Percentiles rank a stretch among this genome's conserved stretches.
These are phyloP conservation scores for Siniperca undulata DNA, from an alignment of 2,797 vertebrate species.

Conservation along the genomic window DNA sequence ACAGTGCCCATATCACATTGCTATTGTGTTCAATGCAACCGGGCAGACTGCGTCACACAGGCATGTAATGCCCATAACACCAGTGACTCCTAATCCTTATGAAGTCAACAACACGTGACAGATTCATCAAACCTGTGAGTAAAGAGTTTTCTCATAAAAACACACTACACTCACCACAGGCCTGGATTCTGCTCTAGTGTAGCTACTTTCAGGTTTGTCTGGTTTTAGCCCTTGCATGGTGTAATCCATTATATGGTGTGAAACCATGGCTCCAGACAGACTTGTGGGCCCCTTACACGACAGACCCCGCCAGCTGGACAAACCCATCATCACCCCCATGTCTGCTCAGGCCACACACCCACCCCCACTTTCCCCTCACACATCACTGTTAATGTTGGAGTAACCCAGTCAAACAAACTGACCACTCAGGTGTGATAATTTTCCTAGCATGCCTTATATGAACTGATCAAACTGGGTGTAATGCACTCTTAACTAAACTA, in stretches of 20 bases:
- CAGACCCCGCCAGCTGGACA: constrained; percentile 82
- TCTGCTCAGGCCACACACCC: constrained; percentile 45
- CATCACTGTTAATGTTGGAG: constrained; percentile 62
- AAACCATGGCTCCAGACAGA: constrained; percentile 71
- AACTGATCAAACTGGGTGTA: constrained; percentile 40
- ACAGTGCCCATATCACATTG: constrained; percentile 77
- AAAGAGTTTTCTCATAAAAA: constrained; percentile 42
- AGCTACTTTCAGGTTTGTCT: constrained; percentile 68
- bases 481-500: constrained; percentile 60
- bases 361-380: constrained; percentile 57
- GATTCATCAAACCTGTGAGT: constrained; percentile 52
- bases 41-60: constrained; percentile 67
- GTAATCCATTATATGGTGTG: constrained; percentile 64
- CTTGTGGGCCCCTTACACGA: constrained; percentile 55
- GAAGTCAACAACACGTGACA: constrained; percentile 69
- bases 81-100: constrained; percentile 62
- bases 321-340: constrained; percentile 62
- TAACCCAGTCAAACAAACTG: constrained; percentile 64
- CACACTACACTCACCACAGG: constrained; percentile 8
- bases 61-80: constrained; percentile 66
- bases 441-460: constrained; percentile 38
- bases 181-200: constrained; percentile 26
- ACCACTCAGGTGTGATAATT: constrained; percentile 61
- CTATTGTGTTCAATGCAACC: constrained; percentile 65
- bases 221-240: constrained; percentile 61